A percentile compares a stretch with the other conserved stretches of the same genome.
These are phyloP conservation scores for Girardinichthys multiradiatus DNA, from an alignment of 2,113 vertebrate species.

Conservation along the genomic window DNA sequence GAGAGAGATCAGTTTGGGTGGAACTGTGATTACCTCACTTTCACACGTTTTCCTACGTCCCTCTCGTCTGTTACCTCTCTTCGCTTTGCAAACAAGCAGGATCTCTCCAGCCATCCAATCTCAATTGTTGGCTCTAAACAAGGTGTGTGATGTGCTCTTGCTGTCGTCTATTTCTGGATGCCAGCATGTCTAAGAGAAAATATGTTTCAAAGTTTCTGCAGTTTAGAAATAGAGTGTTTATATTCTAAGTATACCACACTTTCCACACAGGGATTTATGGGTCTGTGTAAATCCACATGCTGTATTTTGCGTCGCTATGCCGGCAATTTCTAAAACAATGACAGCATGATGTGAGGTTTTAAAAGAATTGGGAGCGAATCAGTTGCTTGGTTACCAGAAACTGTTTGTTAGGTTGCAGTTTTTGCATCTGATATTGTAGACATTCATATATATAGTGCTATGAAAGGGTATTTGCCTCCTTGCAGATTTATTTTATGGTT, in stretches of 20 bases:
- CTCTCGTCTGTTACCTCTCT: conserved; percentile 24
- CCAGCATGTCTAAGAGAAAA: conserved; percentile 39
- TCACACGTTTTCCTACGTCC: conserved; percentile 24
- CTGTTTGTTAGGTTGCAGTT: conserved; percentile 48
- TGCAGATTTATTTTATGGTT: neutral
- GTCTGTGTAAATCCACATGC: conserved; percentile 6
- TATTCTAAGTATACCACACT: conserved; percentile 41
- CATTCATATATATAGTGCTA: neutral
- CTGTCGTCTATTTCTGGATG: conserved; percentile 61
- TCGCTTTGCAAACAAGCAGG: conserved; percentile 56
- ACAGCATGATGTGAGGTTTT: conserved; percentile 56
- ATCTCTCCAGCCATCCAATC: conserved; percentile 42
- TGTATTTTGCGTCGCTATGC: conserved; percentile 15
- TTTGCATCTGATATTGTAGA: conserved; percentile 14
- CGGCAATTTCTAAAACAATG: conserved; percentile 56
- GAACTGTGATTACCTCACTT: conserved; percentile 69
- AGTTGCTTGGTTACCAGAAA: conserved; percentile 66
- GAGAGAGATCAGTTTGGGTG: conserved; percentile 71
- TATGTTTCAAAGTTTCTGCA: conserved; percentile 45
- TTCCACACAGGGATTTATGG: conserved; percentile 41
- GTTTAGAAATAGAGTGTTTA: conserved; percentile 53
- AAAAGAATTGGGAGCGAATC: conserved; percentile 63
- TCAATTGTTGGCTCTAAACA: conserved; percentile 62
- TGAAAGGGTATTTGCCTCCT: too few relatives aligned
- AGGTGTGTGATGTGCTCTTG: conserved; percentile 41